phyloP scores from a whole-genome alignment of 2,797 vertebrate species.

The Rhinogobio ventralis region DNA sequence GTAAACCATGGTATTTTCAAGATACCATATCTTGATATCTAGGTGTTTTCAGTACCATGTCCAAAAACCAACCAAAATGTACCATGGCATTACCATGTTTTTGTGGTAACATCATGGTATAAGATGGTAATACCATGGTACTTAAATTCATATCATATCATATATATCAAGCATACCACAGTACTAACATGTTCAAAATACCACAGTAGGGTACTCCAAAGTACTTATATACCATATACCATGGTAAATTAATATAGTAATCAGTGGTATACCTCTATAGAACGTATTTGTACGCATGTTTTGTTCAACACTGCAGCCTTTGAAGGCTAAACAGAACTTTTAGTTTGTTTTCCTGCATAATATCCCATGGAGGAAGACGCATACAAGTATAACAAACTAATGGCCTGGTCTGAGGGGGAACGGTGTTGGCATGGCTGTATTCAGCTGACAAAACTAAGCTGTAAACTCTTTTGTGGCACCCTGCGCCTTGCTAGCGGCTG shows the following conservation, averaged over 20 bases:
- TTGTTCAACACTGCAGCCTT: neutral
- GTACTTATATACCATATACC: neutral
- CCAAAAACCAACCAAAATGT: neutral
- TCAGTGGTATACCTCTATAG: neutral
- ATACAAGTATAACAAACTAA: constrained; percentile 29
- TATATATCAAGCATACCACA: neutral
- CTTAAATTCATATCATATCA: neutral
- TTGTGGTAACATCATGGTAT: neutral
- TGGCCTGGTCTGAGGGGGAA: neutral
- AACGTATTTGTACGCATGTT: neutral
- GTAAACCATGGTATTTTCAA: neutral
- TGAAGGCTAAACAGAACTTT: constrained; percentile 10
- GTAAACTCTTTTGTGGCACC: constrained; percentile 41
- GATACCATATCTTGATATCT: too few relatives aligned
- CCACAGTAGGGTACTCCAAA: neutral
- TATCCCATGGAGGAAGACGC: neutral
- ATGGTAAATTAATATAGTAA: neutral
- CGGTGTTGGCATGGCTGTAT: neutral
- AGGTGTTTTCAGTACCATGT: too few relatives aligned
- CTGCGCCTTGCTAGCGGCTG: constrained; percentile 3
- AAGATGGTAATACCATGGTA: neutral
- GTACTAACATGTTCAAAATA: neutral
- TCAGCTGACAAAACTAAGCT: constrained; percentile 44
- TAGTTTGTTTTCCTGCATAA: constrained; percentile 12
- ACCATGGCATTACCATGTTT: neutral